Percentiles rank a stretch among this genome's conserved stretches.
phyloP scores from a whole-genome alignment of 2,888 invertebrate genomes.

The Conomelus anceps region DNA sequence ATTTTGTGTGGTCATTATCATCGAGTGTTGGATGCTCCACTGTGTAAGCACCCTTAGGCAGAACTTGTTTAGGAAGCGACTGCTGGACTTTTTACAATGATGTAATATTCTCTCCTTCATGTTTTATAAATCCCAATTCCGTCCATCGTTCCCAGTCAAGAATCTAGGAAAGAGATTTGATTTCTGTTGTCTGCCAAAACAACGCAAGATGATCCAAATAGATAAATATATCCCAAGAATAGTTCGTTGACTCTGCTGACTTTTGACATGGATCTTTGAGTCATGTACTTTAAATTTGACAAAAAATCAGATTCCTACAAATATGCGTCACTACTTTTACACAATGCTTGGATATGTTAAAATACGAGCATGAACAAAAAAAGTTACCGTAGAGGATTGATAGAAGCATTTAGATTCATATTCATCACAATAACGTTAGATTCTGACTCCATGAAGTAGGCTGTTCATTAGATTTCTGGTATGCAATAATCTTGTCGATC shows the following conservation, averaged over 20 bases:
- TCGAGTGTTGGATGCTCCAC: neutral
- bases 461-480: no score
- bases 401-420: no score
- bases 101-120: neutral
- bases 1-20: no score
- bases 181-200: neutral
- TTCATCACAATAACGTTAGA: no score
- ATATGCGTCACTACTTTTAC: neutral
- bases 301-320: neutral
- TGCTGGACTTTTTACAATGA: neutral
- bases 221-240: neutral
- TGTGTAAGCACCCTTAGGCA: neutral
- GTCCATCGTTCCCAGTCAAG: neutral
- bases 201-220: neutral
- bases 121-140: neutral
- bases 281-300: neutral
- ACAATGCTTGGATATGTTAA: neutral
- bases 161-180: neutral
- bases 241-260: neutral
- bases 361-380: no score
- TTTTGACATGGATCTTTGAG: neutral
- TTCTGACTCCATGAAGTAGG: no score
- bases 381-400: no score
- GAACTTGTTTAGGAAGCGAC: neutral
- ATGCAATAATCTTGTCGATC: no score